Conservation (phyloP, 2,113 vertebrate species). For the Xenopus borealis region DNA sequence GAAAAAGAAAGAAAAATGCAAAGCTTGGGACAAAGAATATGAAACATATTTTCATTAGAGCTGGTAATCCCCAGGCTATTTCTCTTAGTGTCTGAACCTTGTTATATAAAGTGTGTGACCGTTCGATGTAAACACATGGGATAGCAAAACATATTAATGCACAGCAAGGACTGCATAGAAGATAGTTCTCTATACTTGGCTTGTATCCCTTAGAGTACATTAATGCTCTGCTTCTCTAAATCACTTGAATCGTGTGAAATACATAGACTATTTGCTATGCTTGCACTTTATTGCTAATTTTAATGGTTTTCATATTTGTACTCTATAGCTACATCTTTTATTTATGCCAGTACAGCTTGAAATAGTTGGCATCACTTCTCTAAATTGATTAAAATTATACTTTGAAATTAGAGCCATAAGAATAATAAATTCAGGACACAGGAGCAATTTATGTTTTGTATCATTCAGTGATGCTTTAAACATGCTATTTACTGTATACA, state of each 20-base stretch:
- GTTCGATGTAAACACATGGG: slow-evolving; percentile 59
- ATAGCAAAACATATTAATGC: slow-evolving; percentile 52
- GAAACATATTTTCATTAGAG: slow-evolving; percentile 65
- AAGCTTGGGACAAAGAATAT: slow-evolving; percentile 51
- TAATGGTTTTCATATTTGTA: background rate
- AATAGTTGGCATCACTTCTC: background rate
- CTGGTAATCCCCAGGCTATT: slow-evolving; percentile 58
- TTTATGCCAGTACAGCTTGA: background rate
- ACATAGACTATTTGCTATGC: slow-evolving; percentile 6
- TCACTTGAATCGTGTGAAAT: slow-evolving; percentile 29
- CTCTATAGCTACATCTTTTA: background rate
- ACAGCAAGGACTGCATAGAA: slow-evolving; percentile 56
- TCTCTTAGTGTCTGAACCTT: slow-evolving; percentile 58
- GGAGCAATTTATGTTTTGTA: too few relatives aligned
- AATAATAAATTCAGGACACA: too few relatives aligned
- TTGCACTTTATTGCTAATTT: background rate
- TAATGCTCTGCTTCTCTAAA: slow-evolving; percentile 35
- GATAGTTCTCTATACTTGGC: slow-evolving; percentile 58
- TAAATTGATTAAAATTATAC: background rate
- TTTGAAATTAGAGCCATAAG: too few relatives aligned
- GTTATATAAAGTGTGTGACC: slow-evolving; percentile 65
- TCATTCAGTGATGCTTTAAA: too few relatives aligned
- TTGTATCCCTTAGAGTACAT: slow-evolving; percentile 61
- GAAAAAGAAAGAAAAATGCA: slow-evolving; percentile 46
- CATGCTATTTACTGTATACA: too few relatives aligned